phyloP scores from a whole-genome alignment of 2,797 vertebrate genomes.

The Brachyalestes nurse region DNA sequence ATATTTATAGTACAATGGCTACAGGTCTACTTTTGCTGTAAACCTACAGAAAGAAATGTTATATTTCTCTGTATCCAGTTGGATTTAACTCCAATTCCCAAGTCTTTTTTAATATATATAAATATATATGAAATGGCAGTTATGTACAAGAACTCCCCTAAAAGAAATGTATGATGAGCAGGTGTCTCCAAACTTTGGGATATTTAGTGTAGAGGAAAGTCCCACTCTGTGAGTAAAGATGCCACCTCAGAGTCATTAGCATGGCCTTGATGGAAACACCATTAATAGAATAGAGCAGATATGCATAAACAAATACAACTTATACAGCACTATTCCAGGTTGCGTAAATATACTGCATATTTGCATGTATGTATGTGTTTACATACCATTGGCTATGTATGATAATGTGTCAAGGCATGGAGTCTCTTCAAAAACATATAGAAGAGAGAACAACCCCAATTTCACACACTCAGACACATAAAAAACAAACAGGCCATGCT shows the following conservation, averaged over 20 bases:
- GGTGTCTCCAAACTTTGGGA: not conserved
- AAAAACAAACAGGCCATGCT: constrained; percentile 29
- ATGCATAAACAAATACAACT: too few relatives aligned
- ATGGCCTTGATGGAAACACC: constrained; percentile 9
- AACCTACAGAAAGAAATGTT: too few relatives aligned
- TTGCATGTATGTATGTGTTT: constrained; percentile 8
- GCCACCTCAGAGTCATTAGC: constrained; percentile 18
- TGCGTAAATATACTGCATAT: not conserved
- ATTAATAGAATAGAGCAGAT: not conserved
- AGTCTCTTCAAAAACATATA: not conserved
- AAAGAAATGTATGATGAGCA: not conserved
- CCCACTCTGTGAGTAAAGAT: constrained; percentile 16
- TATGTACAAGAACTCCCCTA: too few relatives aligned
- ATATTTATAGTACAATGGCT: too few relatives aligned
- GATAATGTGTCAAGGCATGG: not conserved
- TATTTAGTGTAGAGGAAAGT: not conserved
- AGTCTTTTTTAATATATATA: too few relatives aligned
- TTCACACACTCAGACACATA: not conserved
- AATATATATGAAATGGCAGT: too few relatives aligned
- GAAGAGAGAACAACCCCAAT: not conserved
- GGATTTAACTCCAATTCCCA: too few relatives aligned
- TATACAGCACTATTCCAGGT: too few relatives aligned
- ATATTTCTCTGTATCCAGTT: too few relatives aligned
- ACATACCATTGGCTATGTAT: not conserved
- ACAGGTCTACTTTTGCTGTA: too few relatives aligned